Evolutionary conservation across 2,888 invertebrate species (phyloP), one percentile per base, ranked within the genome.

Genomic region (Choreutis nemorana): DNA sequence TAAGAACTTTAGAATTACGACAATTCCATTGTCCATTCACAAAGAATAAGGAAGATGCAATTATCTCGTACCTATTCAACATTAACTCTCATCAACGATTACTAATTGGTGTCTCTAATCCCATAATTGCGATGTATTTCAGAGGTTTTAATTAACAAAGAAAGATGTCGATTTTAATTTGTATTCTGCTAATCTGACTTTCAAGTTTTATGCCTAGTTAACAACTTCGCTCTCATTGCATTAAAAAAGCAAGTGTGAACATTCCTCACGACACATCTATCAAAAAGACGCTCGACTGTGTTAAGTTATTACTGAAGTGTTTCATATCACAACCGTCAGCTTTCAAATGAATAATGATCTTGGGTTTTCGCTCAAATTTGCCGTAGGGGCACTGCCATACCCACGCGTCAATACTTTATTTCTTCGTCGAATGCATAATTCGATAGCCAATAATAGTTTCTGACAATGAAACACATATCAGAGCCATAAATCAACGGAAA

Each of bases 241-340:
- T 14, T 15, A 18, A 30, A 48, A 49, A 46, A 55, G 55, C 55
- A 58, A 44, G 47, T 57, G 58, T 58, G 55, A 54, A 52, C 46
- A 40, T 54, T 55, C 48, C 55, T 49, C 47, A 53, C 45, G 53
- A 55, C 57, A 58, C 58, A 33, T 33, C 20, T 35, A 58, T 57
- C 55, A 56, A 45, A 48, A 41, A 52, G 51, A 54, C 50, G 50
- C 44, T 40, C 44, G 44, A 49, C 44, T 53, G 59, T 59, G 67
- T 64, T 66, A 59, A 62, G 54, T 59, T 60, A 62, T 67, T 62
- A 61, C 55, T 45, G 50, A 61, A 65, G 65, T 63, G 58, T 65
- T 68, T 59, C 58, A 60, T 65, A 60, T 67, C 62, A 62, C 56
- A 67, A 58, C 62, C 66, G 67, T 72, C 70, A 64, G 53, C 51